Evolutionary conservation across 1,140 invertebrate genomes (phyloP), one percentile per base, ranked within the genome.

Genomic region (Diorhabda elongata): DNA sequence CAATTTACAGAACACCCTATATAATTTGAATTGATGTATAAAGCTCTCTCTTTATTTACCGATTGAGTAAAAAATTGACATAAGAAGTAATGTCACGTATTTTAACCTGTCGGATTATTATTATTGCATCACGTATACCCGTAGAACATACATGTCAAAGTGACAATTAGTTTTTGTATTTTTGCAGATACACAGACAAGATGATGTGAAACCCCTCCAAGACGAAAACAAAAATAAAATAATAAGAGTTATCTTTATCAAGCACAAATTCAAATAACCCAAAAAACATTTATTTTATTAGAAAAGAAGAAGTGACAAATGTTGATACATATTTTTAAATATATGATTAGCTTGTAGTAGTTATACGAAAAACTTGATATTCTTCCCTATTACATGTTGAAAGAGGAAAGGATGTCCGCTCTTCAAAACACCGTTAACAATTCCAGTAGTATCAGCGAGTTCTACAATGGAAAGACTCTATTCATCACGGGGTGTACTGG

Each of bases 401-500:
- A 62, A 43, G 69, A 71, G 47, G 64, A 62, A 42, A 60, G 61
- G 44, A 67, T 67, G 65, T 59, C 65, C 7, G 65, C 65, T 41
- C 42, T 60, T 4, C n/a, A 65, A 44, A 64, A 57, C 42, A 9
- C 57, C 3, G 52, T 60, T 11, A 42, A 11, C 42, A 45, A 60
- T 60, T 59, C 61, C 41, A 57, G 66, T 26, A 72, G 75, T 11
- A 74, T 80, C 42, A 70, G 74, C 3, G 76, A 80, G 6, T 80
- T 80, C 61, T 80, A 78, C 69, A 68, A 68, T 45, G 78, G 78
- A 3, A 79, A 79, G 67, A 78, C 78, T 6, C 73, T 80, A n/a
- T 79, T 80, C 65, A 78, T 80, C 45, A 80, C 79, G 9, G 80
- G 80, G 26, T 79, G 78, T 1, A 80, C 78, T 3, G 80, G 80